phyloP scores from a whole-genome alignment of 2,797 vertebrate species.

The Sarcoramphus papa region DNA sequence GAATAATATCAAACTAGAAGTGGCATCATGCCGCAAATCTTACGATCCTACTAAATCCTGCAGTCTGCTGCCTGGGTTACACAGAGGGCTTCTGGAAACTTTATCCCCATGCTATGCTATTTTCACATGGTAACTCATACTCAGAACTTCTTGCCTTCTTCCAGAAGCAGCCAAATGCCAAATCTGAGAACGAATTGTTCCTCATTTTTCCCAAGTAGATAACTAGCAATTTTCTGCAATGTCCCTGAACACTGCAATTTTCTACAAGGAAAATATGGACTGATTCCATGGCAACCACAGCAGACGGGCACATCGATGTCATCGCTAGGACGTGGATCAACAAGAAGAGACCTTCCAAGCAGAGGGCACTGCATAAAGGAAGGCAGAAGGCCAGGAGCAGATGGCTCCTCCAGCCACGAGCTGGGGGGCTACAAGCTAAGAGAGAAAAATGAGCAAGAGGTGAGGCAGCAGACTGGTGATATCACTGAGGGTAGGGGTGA shows the following conservation, averaged over 20 bases:
- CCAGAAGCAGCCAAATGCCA: neutral
- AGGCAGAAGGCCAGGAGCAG: neutral
- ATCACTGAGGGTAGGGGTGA: neutral
- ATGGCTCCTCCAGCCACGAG: neutral
- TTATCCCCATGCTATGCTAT: neutral
- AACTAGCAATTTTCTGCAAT: constrained; percentile 49
- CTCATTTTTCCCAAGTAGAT: neutral
- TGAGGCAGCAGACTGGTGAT: neutral
- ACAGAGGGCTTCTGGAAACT: neutral
- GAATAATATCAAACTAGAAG: neutral
- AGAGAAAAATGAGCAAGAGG: neutral
- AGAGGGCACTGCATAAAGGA: neutral
- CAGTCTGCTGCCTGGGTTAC: neutral
- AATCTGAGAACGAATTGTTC: constrained; percentile 12
- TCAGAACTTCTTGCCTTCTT: neutral
- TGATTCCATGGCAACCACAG: neutral
- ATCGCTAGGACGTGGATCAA: neutral
- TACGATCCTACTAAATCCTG: neutral
- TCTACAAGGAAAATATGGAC: constrained; percentile 5
- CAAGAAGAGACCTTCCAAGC: neutral
- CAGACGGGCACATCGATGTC: neutral
- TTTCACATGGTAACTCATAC: neutral
- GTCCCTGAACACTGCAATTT: constrained; percentile 41
- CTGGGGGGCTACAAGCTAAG: neutral
- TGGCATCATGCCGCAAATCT: neutral